A percentile compares a stretch with the other conserved stretches of the same genome.
Evolutionary conservation across 1,140 invertebrate genomes (phyloP).

Genomic region (Euura saliciscinereae): DNA sequence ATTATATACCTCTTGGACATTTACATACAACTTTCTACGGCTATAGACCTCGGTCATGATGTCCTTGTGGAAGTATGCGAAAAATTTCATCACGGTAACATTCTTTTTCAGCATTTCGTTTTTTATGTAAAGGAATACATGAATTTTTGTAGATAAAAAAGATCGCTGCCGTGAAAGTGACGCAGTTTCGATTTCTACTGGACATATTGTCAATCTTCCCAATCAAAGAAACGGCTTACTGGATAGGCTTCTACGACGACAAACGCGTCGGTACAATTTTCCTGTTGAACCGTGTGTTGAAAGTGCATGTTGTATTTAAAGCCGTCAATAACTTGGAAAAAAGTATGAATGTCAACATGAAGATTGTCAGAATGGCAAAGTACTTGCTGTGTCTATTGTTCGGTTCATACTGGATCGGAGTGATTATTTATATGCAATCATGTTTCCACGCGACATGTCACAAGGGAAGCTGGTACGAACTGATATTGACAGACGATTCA

Average conservation of each 20-base stretch:
- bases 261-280: not conserved
- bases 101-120: too few relatives aligned
- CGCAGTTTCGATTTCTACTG: not conserved
- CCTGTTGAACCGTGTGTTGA: not conserved
- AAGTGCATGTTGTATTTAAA: not conserved
- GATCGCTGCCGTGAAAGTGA: not conserved
- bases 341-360: conserved; percentile 30
- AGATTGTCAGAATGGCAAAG: conserved; percentile 23
- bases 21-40: not conserved
- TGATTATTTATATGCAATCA: conserved; percentile 24
- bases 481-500: not conserved
- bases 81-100: too few relatives aligned
- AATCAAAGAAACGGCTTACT: not conserved
- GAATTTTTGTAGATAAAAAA: not conserved
- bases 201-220: not conserved
- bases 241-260: not conserved
- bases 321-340: conserved; percentile 5
- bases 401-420: conserved; percentile 23
- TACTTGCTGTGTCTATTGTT: conserved; percentile 26
- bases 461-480: conserved; percentile 12
- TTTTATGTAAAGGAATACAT: too few relatives aligned
- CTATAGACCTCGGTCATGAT: not conserved
- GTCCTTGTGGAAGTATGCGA: conserved; percentile 3
- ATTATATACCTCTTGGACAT: not conserved
- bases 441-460: conserved; percentile 13